Conservation (phyloP, 1,140 invertebrate genomes). For the Bactericera cockerelli region DNA sequence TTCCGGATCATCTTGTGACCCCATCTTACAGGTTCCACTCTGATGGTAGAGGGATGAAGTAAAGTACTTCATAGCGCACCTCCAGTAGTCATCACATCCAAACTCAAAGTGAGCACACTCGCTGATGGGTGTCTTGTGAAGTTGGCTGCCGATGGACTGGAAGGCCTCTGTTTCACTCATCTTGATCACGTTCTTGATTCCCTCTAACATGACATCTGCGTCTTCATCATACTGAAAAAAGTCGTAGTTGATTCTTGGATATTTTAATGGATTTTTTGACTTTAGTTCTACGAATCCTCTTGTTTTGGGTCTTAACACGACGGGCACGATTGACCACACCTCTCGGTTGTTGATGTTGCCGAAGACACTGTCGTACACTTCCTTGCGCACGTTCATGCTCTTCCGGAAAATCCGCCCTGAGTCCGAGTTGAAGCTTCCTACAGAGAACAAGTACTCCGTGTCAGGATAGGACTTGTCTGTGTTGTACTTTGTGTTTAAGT, state of each 20-base stretch:
- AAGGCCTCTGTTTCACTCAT: conserved; percentile 42
- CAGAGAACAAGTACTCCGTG: conserved; percentile 58
- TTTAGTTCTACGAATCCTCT: conserved; percentile 46
- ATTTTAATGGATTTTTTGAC: conserved; percentile 51
- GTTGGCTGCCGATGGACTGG: conserved; percentile 35
- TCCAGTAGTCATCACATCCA: conserved; percentile 50
- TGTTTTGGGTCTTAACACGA: conserved; percentile 57
- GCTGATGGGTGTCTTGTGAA: conserved; percentile 40
- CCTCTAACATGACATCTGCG: conserved; percentile 46
- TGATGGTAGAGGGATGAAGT: conserved; percentile 49
- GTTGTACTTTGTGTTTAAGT: conserved; percentile 34
- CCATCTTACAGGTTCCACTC: conserved; percentile 41
- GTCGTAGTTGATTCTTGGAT: conserved; percentile 56
- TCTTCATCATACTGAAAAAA: conserved; percentile 51
- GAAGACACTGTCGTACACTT: conserved; percentile 35
- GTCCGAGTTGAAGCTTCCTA: conserved; percentile 52
- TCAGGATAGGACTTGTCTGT: conserved; percentile 41
- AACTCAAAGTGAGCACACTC: conserved; percentile 37
- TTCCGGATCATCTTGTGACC: conserved; percentile 39
- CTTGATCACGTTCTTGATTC: conserved; percentile 42
- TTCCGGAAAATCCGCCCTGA: conserved; percentile 43
- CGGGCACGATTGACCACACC: conserved; percentile 47
- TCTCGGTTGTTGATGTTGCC: conserved; percentile 33
- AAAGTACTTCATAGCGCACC: conserved; percentile 47
- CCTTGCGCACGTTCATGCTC: conserved; percentile 36